phyloP scores from a whole-genome alignment of 2,113 vertebrate species.

The Nasalis larvatus region DNA sequence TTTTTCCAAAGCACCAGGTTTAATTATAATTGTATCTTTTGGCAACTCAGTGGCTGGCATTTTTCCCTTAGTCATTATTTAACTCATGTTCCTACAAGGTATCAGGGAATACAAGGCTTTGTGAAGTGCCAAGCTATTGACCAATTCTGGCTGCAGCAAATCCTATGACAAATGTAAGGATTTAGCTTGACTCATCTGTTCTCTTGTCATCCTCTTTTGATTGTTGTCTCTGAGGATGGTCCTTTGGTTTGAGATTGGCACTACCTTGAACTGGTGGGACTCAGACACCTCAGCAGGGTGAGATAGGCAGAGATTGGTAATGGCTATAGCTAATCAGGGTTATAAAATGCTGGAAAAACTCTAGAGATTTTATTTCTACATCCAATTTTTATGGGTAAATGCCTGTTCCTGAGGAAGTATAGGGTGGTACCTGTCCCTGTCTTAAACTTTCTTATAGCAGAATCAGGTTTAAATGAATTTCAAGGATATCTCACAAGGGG shows the following conservation, averaged over 20 bases:
- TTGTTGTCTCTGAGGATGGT: background rate
- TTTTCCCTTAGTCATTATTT: conserved; percentile 65
- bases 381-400: background rate
- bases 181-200: conserved; percentile 5
- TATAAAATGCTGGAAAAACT: background rate
- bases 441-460: background rate
- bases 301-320: background rate
- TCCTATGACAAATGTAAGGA: conserved; percentile 17
- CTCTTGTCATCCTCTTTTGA: background rate
- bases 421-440: background rate
- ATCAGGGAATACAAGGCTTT: background rate
- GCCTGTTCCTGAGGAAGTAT: background rate
- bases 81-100: conserved; percentile 49
- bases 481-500: background rate
- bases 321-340: background rate
- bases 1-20: conserved; percentile 24
- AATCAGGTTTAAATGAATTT: conserved; percentile 9
- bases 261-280: background rate
- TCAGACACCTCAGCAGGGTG: background rate
- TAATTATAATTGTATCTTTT: conserved; percentile 50
- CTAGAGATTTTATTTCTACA: conserved; percentile 9
- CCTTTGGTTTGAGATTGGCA: background rate
- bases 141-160: conserved; percentile 14
- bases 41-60: conserved; percentile 32
- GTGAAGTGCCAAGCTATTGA: conserved; percentile 52